Evolutionary conservation across 2,113 vertebrate species (phyloP).

Genomic region (Trichomycterus rosablanca): DNA sequence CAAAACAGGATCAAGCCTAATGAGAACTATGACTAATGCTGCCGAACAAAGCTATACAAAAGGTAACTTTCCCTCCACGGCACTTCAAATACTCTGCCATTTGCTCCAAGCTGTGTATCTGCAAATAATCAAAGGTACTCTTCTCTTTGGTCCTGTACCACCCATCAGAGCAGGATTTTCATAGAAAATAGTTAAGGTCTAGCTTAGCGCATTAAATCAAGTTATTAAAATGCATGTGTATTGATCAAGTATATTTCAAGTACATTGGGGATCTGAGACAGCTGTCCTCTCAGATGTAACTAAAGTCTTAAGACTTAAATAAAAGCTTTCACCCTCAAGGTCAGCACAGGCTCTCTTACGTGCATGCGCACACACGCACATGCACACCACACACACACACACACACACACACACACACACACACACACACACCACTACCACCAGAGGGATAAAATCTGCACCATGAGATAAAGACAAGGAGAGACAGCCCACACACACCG

Average conservation of each 20-base stretch:
- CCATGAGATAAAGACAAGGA: conserved; percentile 3
- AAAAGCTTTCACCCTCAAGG: conserved; percentile 59
- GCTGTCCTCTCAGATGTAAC: conserved; percentile 32
- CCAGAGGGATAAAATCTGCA: conserved; percentile 32
- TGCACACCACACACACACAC: conserved; percentile 8
- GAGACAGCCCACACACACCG: conserved; percentile 27
- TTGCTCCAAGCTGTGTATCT: conserved; percentile 16
- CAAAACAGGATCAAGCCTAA: neutral
- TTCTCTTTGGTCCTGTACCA: conserved; percentile 6
- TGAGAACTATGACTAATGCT: conserved; percentile 9
- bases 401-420: neutral
- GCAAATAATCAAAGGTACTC: conserved; percentile 23
- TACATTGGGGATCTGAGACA: conserved; percentile 19
- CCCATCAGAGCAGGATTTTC: conserved; percentile 8
- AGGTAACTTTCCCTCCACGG: neutral
- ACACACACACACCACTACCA: neutral
- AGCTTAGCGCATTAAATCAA: neutral
- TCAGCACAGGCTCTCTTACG: conserved; percentile 37
- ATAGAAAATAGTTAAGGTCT: neutral
- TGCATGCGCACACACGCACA: neutral
- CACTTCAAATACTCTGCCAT: neutral
- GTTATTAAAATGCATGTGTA: conserved; percentile 2
- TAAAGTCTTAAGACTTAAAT: conserved; percentile 49
- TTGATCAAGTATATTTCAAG: conserved; percentile 14
- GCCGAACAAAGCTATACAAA: conserved; percentile 2